Evolutionary conservation across 2,888 invertebrate species (phyloP).

Genomic region (Cristatella mucedo): DNA sequence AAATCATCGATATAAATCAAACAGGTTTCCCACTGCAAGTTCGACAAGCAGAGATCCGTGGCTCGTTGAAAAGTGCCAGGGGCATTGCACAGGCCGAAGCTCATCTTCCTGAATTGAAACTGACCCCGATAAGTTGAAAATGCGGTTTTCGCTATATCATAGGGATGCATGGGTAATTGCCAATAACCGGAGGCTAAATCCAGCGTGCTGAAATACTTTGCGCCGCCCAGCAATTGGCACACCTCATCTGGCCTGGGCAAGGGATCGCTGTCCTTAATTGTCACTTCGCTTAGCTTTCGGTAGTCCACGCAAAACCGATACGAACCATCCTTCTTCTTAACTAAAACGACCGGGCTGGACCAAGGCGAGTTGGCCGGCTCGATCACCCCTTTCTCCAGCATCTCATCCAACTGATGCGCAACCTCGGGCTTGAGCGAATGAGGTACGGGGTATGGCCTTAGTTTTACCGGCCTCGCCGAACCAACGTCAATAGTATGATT

Average conservation of each 20-base stretch:
- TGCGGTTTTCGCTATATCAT: slow-evolving; percentile 7
- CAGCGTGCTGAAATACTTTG: slow-evolving; percentile 10
- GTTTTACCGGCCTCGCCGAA: no score
- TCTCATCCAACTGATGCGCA: slow-evolving; percentile 7
- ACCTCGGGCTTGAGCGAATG: no score
- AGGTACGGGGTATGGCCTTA: no score
- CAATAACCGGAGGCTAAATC: slow-evolving; percentile 10
- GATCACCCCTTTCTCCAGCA: slow-evolving; percentile 12
- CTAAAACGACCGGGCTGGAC: slow-evolving; percentile 28
- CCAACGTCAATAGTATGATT: no score
- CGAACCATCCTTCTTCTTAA: slow-evolving; percentile 25
- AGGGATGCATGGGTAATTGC: slow-evolving; percentile 4
- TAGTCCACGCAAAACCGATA: slow-evolving; percentile 19
- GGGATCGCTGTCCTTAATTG: slow-evolving; percentile 11
- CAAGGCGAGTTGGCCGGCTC: slow-evolving; percentile 23
- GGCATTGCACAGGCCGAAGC: slow-evolving; percentile 9
- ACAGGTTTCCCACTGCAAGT: no score
- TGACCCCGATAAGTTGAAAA: slow-evolving; percentile 4
- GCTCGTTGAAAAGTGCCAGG: slow-evolving; percentile 9
- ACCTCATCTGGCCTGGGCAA: slow-evolving; percentile 11
- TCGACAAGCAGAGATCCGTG: no score
- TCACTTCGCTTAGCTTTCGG: slow-evolving; percentile 16
- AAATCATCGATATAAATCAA: no score
- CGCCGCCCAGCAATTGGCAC: slow-evolving; percentile 9
- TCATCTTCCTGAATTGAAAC: slow-evolving; percentile 10